A percentile compares a stretch with the other conserved stretches of the same genome.
phyloP scores from a whole-genome alignment of 2,113 vertebrate genomes.

The Tachuris rubrigastra region DNA sequence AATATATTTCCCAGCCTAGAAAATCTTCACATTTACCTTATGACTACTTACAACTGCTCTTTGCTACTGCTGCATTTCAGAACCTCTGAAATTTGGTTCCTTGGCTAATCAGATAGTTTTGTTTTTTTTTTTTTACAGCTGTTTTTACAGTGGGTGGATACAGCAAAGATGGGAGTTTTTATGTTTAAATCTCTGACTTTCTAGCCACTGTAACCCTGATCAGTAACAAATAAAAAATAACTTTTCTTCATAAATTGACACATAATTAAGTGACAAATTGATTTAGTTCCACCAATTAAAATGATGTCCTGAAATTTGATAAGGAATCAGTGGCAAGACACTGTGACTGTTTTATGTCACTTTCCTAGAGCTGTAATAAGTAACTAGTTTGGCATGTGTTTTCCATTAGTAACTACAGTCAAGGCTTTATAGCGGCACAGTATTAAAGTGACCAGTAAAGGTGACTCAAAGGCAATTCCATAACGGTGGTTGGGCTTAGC shows the following conservation, averaged over 20 bases:
- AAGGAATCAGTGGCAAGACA: slow-evolving; percentile 41
- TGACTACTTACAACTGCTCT: background rate
- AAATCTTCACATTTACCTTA: background rate
- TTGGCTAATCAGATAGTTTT: background rate
- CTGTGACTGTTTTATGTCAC: slow-evolving; percentile 52
- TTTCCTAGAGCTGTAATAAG: slow-evolving; percentile 50
- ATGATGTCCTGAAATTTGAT: slow-evolving; percentile 50
- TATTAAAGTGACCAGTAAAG: slow-evolving; percentile 28
- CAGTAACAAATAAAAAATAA: background rate
- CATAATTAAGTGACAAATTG: slow-evolving; percentile 71
- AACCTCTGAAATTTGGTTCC: background rate
- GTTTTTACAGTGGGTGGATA: background rate
- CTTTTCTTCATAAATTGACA: slow-evolving; percentile 60
- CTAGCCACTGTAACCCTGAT: background rate
- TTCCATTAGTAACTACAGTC: slow-evolving; percentile 64
- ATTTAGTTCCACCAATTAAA: slow-evolving; percentile 67
- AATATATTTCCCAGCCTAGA: background rate
- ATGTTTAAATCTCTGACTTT: background rate
- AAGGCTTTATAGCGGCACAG: slow-evolving; percentile 39
- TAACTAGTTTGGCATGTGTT: slow-evolving; percentile 58
- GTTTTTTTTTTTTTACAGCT: background rate
- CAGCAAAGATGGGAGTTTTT: background rate
- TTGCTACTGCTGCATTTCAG: background rate
- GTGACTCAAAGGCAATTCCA: background rate
- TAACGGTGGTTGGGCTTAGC: background rate